Percentiles rank a stretch among this genome's conserved stretches.
Evolutionary conservation across 2,797 vertebrate genomes (phyloP).

Genomic region (Sorex maritimensis): DNA sequence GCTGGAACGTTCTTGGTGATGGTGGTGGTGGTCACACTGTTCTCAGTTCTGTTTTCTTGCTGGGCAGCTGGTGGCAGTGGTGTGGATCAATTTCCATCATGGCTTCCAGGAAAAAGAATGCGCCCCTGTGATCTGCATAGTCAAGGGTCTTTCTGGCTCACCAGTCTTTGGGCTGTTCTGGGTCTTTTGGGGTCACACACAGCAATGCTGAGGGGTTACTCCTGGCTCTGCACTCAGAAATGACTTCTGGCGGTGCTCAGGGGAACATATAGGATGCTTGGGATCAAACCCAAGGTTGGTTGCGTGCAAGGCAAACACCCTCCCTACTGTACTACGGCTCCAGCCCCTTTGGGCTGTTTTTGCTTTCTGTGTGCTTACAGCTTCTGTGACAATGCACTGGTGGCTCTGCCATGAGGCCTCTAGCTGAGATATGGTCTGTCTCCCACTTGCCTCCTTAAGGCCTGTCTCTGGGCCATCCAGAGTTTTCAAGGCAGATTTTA

Average conservation of each 20-base stretch:
- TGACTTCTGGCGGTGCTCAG: no score
- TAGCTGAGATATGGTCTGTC: background rate
- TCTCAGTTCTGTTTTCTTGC: constrained; percentile 18
- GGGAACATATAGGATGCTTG: no score
- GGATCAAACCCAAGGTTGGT: no score
- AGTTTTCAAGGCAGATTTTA: no score
- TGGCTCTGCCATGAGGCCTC: background rate
- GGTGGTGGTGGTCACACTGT: no score
- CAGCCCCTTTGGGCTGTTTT: no score
- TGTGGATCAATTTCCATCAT: background rate
- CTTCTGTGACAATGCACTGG: background rate
- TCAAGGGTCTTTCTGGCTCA: background rate
- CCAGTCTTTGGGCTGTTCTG: background rate
- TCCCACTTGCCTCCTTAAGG: background rate
- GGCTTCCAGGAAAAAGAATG: background rate
- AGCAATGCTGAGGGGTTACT: no score
- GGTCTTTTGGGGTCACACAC: no score
- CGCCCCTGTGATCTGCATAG: background rate
- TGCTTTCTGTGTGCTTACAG: background rate
- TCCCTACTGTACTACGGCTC: no score
- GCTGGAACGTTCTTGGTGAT: accelerated
- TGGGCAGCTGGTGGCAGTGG: no score
- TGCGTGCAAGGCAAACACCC: no score
- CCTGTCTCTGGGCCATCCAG: background rate
- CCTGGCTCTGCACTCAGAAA: no score